phyloP scores from a whole-genome alignment of 2,113 vertebrate genomes.

The Halichoerus grypus region DNA sequence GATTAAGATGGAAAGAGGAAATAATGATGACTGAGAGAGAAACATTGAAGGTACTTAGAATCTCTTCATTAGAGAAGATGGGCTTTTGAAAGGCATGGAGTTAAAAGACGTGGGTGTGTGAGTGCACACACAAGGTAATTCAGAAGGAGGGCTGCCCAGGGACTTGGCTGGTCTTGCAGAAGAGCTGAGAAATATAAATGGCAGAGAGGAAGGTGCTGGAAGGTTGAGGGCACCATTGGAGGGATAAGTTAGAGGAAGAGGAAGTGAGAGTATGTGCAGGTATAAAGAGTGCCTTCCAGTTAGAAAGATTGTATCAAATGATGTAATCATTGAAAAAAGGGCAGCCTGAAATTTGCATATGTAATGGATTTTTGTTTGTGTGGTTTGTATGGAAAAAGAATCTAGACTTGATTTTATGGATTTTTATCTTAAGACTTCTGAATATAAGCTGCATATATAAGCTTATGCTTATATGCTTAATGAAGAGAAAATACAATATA shows the following conservation, averaged over 20 bases:
- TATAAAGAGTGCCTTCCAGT: neutral
- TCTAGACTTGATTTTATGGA: neutral
- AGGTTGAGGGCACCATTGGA: neutral
- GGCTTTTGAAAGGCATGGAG: neutral
- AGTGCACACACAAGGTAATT: neutral
- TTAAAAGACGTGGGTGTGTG: neutral
- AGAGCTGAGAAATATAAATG: neutral
- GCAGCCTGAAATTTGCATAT: neutral
- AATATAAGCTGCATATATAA: neutral
- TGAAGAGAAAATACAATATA: no score
- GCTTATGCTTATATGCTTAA: no score
- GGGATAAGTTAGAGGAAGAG: neutral
- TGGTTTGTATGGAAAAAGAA: neutral
- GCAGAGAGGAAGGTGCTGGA: neutral
- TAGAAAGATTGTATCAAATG: neutral
- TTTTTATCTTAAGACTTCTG: neutral
- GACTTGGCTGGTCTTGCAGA: neutral
- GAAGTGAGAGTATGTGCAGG: neutral
- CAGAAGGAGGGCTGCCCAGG: no score
- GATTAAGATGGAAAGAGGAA: neutral
- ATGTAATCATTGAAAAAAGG: neutral
- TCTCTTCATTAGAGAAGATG: neutral
- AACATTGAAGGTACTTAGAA: neutral
- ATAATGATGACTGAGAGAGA: neutral
- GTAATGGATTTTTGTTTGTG: neutral